phyloP scores from a whole-genome alignment of 2,113 vertebrate genomes.

The Urocolius indicus region DNA sequence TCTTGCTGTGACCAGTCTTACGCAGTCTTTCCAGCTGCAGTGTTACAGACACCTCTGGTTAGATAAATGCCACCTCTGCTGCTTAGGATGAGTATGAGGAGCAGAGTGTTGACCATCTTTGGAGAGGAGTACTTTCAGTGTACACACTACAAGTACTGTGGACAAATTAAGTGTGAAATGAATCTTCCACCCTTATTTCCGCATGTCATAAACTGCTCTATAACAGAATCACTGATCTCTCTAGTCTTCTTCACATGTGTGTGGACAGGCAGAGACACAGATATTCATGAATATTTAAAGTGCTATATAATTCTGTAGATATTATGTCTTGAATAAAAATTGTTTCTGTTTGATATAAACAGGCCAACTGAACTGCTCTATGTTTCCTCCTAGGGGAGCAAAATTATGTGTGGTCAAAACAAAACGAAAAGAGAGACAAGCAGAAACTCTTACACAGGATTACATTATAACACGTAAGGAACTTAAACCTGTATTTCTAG shows the following conservation, averaged over 20 bases:
- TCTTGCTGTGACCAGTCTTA: neutral
- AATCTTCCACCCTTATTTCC: constrained; percentile 1
- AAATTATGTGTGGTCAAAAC: constrained; percentile 97
- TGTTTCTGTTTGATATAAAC: constrained; percentile 30
- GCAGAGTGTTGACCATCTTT: neutral
- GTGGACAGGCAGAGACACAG: neutral
- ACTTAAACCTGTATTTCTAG: neutral
- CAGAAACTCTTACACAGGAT: constrained; percentile 94
- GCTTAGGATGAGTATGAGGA: neutral
- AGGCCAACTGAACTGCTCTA: constrained; percentile 18
- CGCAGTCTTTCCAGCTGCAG: neutral
- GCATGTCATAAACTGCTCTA: neutral
- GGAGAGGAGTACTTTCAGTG: neutral
- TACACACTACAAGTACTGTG: neutral
- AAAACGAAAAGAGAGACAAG: constrained; percentile 89
- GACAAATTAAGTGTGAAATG: constrained; percentile 26
- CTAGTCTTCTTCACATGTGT: neutral
- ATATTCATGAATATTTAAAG: neutral
- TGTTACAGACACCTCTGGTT: neutral
- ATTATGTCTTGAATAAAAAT: neutral
- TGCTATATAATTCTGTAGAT: neutral
- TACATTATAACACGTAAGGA: constrained; percentile 98
- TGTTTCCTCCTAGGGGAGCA: constrained; percentile 84
- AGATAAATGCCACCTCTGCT: neutral
- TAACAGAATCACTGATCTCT: neutral